These are phyloP conservation scores for Rhinoderma darwinii DNA, from an alignment of 2,113 vertebrate species.

Conservation along the genomic window DNA sequence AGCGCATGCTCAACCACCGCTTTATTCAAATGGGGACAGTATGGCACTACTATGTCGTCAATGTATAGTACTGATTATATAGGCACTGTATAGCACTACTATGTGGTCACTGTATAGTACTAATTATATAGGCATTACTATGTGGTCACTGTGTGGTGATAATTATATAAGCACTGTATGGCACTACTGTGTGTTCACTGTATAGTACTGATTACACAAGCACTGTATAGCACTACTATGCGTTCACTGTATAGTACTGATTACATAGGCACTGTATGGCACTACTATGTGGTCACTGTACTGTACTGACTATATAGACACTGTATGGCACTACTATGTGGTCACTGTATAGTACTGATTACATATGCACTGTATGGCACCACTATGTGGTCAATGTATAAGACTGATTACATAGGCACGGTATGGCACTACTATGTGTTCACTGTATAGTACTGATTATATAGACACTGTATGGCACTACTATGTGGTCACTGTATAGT, in stretches of 20 bases:
- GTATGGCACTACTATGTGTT: background rate
- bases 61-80: background rate
- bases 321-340: background rate
- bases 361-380: no score
- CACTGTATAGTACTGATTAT: background rate
- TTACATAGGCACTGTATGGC: background rate
- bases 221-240: background rate
- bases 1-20: no score
- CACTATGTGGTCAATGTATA: no score
- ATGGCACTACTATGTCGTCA: background rate
- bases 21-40: no score
- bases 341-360: background rate
- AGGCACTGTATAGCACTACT: background rate
- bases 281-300: no score
- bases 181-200: background rate
- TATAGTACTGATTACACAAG: no score
- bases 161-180: background rate
- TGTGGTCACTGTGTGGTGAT: background rate
- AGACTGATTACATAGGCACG: no score
- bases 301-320: no score
- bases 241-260: background rate
- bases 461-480: no score
- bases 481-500: no score
- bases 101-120: no score
- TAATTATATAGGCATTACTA: background rate